Conservation (phyloP, 1,140 invertebrate species). For the Copidosoma floridanum region DNA sequence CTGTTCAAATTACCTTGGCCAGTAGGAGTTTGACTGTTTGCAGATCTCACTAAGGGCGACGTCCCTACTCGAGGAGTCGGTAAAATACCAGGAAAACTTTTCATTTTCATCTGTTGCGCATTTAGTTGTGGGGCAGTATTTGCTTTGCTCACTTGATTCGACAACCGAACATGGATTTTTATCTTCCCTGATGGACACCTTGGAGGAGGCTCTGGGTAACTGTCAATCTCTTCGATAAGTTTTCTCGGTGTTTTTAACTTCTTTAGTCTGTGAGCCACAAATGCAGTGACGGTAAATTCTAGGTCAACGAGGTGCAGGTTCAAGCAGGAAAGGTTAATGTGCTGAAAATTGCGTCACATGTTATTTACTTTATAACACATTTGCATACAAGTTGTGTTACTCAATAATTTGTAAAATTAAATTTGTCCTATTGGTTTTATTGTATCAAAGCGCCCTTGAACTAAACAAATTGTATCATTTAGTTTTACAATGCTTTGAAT, state of each 20-base stretch:
- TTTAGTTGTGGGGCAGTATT: slow-evolving; percentile 30
- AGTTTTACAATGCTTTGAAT: slow-evolving; percentile 45
- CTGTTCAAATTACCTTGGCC: slow-evolving; percentile 40
- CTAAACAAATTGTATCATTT: slow-evolving; percentile 32
- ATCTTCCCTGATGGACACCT: slow-evolving; percentile 67
- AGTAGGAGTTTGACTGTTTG: slow-evolving; percentile 42
- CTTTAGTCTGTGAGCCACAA: slow-evolving; percentile 76
- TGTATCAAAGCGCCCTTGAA: slow-evolving; percentile 47
- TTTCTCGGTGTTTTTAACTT: slow-evolving; percentile 71
- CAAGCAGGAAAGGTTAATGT: slow-evolving; percentile 67
- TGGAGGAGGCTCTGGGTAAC: slow-evolving; percentile 62
- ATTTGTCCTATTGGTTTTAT: too few relatives aligned
- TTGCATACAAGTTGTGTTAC: too few relatives aligned
- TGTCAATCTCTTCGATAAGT: slow-evolving; percentile 76
- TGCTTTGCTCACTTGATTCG: slow-evolving; percentile 48
- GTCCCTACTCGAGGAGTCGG: slow-evolving; percentile 51
- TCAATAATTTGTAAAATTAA: too few relatives aligned
- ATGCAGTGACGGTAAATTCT: slow-evolving; percentile 74
- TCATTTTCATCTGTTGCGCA: slow-evolving; percentile 40
- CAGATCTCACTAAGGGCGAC: slow-evolving; percentile 48
- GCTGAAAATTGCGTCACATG: too few relatives aligned
- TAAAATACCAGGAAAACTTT: slow-evolving; percentile 46
- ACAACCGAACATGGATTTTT: slow-evolving; percentile 58
- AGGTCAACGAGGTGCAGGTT: slow-evolving; percentile 74
- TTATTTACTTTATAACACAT: too few relatives aligned